Percentiles rank a stretch among this genome's conserved stretches.
Evolutionary conservation across 2,113 vertebrate genomes (phyloP).

Genomic region (Danionella cerebrum): DNA sequence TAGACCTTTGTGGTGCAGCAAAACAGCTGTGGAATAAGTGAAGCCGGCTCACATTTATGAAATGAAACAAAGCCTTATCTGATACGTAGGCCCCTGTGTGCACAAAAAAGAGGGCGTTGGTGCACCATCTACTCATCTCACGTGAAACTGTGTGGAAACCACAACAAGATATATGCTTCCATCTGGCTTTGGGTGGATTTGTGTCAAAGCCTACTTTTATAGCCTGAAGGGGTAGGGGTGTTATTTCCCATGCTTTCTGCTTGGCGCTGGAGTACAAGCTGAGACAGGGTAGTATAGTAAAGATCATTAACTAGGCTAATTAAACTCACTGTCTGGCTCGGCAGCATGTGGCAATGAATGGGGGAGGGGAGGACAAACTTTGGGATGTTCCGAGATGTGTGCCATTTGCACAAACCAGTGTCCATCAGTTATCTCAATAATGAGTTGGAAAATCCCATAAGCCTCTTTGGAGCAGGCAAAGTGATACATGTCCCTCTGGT

Average conservation of each 20-base stretch:
- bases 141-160: constrained; percentile 48
- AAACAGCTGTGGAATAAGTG: constrained; percentile 35
- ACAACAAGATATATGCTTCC: constrained; percentile 47
- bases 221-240: constrained; percentile 43
- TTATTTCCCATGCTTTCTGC: constrained; percentile 50
- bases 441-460: constrained; percentile 12
- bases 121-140: constrained; percentile 33
- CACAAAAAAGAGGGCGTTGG: constrained; percentile 23
- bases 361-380: neutral
- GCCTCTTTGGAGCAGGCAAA: constrained; percentile 13
- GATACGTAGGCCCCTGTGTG: constrained; percentile 19
- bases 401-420: constrained; percentile 24
- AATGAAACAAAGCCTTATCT: constrained; percentile 40
- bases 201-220: constrained; percentile 61
- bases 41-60: constrained; percentile 41
- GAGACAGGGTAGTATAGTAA: constrained; percentile 50
- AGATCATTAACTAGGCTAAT: constrained; percentile 54
- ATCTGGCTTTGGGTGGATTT: constrained; percentile 59
- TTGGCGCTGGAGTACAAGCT: constrained; percentile 48
- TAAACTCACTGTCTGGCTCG: constrained; percentile 45
- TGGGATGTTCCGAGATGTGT: neutral
- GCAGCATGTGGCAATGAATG: constrained; percentile 11
- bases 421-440: constrained; percentile 21
- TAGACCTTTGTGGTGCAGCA: constrained; percentile 5
- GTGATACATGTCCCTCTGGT: neutral